Percentiles rank a stretch among this genome's conserved stretches.
These are phyloP conservation scores for Calephelis perditalis DNA, from an alignment of 2,888 invertebrate species.

Conservation along the genomic window DNA sequence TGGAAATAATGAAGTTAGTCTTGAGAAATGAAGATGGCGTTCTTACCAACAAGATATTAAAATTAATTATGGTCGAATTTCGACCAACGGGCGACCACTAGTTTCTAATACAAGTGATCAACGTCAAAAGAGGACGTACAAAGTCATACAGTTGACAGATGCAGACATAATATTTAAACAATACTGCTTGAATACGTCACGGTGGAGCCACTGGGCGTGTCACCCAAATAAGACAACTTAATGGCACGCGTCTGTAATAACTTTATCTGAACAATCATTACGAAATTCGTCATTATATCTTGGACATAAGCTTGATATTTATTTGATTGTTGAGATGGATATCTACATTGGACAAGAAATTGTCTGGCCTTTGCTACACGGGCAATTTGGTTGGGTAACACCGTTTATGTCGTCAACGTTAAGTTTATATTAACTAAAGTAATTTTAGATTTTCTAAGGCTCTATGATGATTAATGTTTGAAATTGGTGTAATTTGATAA, in stretches of 20 bases:
- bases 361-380: not conserved
- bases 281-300: not conserved
- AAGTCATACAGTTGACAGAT: too few species aligned
- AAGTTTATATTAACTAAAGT: conserved; percentile 5
- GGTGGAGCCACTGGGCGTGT: not conserved
- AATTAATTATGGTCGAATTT: too few species aligned
- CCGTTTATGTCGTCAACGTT: not conserved
- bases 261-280: not conserved
- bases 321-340: not conserved
- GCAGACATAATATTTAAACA: too few species aligned
- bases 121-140: too few species aligned
- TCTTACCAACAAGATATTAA: too few species aligned
- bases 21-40: too few species aligned
- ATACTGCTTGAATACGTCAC: too few species aligned
- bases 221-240: not conserved
- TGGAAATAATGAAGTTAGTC: too few species aligned
- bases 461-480: not conserved
- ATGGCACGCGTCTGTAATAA: not conserved
- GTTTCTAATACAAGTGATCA: too few species aligned
- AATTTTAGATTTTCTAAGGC: conserved; percentile 10
- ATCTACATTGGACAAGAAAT: not conserved
- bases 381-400: not conserved
- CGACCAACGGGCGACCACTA: too few species aligned
- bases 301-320: not conserved
- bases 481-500: not conserved